These are phyloP conservation scores for Enteromius mattozi DNA, from an alignment of 2,797 vertebrate genomes.

Conservation along the genomic window DNA sequence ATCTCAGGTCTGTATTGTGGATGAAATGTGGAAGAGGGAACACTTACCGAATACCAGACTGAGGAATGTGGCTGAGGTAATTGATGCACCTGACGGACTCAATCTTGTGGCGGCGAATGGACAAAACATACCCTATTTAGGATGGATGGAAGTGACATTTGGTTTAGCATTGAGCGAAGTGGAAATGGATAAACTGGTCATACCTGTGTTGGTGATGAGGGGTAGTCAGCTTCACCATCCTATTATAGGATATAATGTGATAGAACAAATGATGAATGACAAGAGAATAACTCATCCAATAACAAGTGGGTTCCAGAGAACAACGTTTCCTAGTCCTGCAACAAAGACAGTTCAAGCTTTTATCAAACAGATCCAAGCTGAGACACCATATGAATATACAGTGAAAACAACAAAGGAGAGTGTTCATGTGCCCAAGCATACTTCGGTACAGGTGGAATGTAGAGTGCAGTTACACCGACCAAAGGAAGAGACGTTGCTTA, in stretches of 20 bases:
- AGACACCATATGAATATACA: slow-evolving; percentile 21
- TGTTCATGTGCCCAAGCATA: slow-evolving; percentile 18
- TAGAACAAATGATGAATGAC: neutral
- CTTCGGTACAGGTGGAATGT: slow-evolving; percentile 43
- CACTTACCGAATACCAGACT: neutral
- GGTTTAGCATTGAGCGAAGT: neutral
- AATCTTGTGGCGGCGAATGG: neutral
- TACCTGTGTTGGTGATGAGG: neutral
- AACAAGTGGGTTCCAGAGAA: neutral
- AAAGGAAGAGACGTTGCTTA: slow-evolving; percentile 20
- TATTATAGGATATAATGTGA: neutral
- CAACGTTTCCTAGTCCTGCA: neutral
- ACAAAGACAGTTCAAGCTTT: neutral
- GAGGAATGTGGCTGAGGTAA: slow-evolving; percentile 1
- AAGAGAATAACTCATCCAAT: neutral
- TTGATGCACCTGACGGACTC: neutral
- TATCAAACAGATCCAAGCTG: slow-evolving; percentile 24
- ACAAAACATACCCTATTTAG: neutral
- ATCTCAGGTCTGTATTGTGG: slow-evolving; percentile 6
- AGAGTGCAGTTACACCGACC: slow-evolving; percentile 11
- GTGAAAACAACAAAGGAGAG: slow-evolving; percentile 31
- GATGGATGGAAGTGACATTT: slow-evolving; percentile 8
- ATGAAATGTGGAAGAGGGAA: neutral
- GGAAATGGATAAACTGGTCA: neutral
- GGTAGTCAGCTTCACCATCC: neutral